Conservation (phyloP, 2,888 invertebrate genomes). For the Ditylenchus weischeri region DNA sequence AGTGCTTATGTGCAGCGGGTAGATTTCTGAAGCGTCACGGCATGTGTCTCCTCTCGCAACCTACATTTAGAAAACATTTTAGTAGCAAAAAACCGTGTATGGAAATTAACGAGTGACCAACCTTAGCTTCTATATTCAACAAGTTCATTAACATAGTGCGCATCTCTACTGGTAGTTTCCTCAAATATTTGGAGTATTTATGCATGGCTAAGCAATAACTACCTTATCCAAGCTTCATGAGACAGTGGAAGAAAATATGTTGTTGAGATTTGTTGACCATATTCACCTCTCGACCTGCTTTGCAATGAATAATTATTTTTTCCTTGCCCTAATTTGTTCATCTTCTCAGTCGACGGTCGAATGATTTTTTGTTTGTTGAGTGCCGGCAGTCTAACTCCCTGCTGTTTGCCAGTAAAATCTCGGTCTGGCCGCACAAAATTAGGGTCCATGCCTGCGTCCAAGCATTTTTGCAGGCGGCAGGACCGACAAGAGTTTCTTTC, state of each 20-base stretch:
- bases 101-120: slow-evolving; percentile 24
- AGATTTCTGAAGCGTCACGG: slow-evolving; percentile 45
- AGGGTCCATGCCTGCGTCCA: slow-evolving; percentile 53
- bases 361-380: slow-evolving; percentile 7
- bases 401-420: slow-evolving; percentile 39
- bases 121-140: slow-evolving; percentile 52
- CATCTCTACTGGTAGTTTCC: slow-evolving; percentile 52
- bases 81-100: too few species aligned
- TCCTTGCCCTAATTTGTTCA: not conserved
- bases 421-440: slow-evolving; percentile 51
- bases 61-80: slow-evolving; percentile 14
- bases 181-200: slow-evolving; percentile 16
- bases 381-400: slow-evolving; percentile 13
- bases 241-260: not conserved
- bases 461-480: slow-evolving; percentile 52
- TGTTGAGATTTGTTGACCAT: not conserved
- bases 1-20: slow-evolving; percentile 48
- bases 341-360: not conserved
- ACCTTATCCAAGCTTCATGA: slow-evolving; percentile 5
- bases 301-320: not conserved
- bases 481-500: slow-evolving; percentile 48
- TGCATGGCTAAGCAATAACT: not conserved
- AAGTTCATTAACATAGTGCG: slow-evolving; percentile 53
- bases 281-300: not conserved
- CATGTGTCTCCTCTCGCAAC: slow-evolving; percentile 47